Conservation (phyloP, 1,140 invertebrate genomes). For the Zophobas morio region DNA sequence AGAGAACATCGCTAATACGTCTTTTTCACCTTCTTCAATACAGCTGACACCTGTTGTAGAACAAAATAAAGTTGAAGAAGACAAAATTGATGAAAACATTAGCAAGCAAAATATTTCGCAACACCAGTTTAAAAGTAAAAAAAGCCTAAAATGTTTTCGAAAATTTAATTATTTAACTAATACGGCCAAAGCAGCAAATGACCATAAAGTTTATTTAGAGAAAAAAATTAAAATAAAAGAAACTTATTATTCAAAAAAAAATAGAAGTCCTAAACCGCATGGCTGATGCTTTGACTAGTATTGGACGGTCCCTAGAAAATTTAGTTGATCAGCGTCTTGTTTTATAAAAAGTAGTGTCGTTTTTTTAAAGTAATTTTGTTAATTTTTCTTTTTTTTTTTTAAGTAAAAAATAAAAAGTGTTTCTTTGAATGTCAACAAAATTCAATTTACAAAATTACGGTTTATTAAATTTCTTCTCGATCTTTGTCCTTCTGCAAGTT, state of each 20-base stretch:
- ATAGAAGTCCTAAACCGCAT: not conserved
- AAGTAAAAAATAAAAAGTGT: no score
- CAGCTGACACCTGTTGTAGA: no score
- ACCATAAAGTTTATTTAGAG: not conserved
- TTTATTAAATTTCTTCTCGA: not conserved
- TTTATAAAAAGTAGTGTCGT: not conserved
- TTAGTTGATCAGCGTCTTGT: not conserved
- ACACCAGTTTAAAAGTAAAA: no score
- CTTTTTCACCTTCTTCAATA: no score
- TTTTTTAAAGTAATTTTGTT: no score
- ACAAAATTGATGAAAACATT: no score
- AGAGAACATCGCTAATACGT: not conserved
- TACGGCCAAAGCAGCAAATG: not conserved
- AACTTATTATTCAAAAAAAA: not conserved
- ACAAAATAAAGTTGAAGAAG: no score
- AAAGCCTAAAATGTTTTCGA: not conserved
- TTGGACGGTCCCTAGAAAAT: not conserved
- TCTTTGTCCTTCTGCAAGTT: not conserved
- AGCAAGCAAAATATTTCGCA: no score
- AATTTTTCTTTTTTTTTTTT: no score
- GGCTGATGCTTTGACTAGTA: not conserved
- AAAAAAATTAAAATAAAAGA: not conserved
- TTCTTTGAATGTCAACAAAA: not conserved
- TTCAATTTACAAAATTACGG: not conserved
- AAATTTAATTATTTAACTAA: not conserved